Evolutionary conservation across 2,113 vertebrate genomes (phyloP), one percentile per base, ranked within the genome.

Genomic region (Cyphomyrus plagiostoma): DNA sequence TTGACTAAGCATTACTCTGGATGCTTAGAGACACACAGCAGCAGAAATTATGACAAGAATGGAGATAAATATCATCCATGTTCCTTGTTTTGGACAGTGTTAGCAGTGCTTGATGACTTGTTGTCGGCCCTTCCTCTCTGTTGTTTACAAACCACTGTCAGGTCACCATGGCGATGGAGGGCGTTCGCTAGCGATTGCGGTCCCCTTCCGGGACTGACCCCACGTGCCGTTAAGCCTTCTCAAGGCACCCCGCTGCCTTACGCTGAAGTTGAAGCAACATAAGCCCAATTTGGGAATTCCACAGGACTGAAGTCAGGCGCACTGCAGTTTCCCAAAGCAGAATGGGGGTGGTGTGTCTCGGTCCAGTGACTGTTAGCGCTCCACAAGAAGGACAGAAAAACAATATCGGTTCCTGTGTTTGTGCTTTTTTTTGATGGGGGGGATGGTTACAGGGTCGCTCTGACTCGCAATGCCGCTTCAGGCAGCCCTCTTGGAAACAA

Each of bases 381-480:
- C 26, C 26, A 23, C 56, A 2, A 48, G 39, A 86, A n/a, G 35
- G 8, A 49, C 58, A 70, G 45, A 70, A 49, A 10, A 66, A 70
- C 77, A 74, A 21, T 30, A 46, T 83, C 3, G 19, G 7, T 45
- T 89, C 88, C 46, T 70, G 46, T 49, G 21, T 66, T 85, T 86
- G 39, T 46, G 35, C 82, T 50, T 89, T 89, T 13, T 45, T 21
- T 21, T 46, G 21, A 30, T 11, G 30, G 50, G 85, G 84, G 30
- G 30, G 85, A 94, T 92, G 95, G 93, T 94, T 95, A 93, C 94
- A 93, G n/a, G 62, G 62, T n/a, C 10, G 26, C 66, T 26, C 66
- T 30, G 96, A 96, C 96, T 96, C 95, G 95, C 90, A 92, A 94
- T 96, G 95, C 95, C 95, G 95, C 95, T 95, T 95, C 52, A n/a